Evolutionary conservation across 2,113 vertebrate species (phyloP).

Genomic region (Semnornis frantzii): DNA sequence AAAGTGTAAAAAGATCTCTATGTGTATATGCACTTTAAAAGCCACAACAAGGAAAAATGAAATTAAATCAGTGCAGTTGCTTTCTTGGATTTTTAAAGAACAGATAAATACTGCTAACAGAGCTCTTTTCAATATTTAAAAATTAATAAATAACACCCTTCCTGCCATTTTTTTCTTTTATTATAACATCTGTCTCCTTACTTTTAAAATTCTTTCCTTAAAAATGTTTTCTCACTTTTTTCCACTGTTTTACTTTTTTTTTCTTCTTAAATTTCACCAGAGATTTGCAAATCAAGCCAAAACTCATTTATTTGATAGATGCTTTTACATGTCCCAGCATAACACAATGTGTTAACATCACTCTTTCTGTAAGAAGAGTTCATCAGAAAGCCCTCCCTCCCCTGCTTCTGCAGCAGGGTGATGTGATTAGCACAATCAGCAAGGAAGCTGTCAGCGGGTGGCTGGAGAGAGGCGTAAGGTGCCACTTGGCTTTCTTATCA

Average conservation of each 20-base stretch:
- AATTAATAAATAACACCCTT: conserved; percentile 74
- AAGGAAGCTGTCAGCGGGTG: conserved; percentile 16
- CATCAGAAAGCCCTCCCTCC: conserved; percentile 58
- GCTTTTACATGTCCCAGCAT: conserved; percentile 54
- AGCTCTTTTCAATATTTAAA: conserved; percentile 56
- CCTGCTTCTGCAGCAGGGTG: conserved; percentile 20
- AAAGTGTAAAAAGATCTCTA: conserved; percentile 30
- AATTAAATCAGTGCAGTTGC: conserved; percentile 59
- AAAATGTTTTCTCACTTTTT: conserved; percentile 68
- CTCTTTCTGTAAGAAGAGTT: conserved; percentile 57
- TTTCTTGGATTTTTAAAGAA: conserved; percentile 12
- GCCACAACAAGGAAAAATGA: conserved; percentile 56
- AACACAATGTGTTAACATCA: conserved; percentile 36
- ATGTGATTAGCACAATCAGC: conserved; percentile 8
- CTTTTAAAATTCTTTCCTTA: conserved; percentile 71
- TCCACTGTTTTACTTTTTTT: conserved; percentile 61
- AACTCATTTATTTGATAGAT: conserved; percentile 68
- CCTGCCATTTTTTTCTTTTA: conserved; percentile 51
- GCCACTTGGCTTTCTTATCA: conserved; percentile 38
- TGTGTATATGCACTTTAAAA: conserved; percentile 57
- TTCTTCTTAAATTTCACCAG: conserved; percentile 71
- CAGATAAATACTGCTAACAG: conserved; percentile 59
- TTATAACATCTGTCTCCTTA: conserved; percentile 59
- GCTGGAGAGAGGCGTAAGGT: conserved; percentile 15
- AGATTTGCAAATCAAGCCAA: conserved; percentile 70